These are phyloP conservation scores for Arremon brunneinucha DNA, from an alignment of 2,797 vertebrate species.

Conservation along the genomic window DNA sequence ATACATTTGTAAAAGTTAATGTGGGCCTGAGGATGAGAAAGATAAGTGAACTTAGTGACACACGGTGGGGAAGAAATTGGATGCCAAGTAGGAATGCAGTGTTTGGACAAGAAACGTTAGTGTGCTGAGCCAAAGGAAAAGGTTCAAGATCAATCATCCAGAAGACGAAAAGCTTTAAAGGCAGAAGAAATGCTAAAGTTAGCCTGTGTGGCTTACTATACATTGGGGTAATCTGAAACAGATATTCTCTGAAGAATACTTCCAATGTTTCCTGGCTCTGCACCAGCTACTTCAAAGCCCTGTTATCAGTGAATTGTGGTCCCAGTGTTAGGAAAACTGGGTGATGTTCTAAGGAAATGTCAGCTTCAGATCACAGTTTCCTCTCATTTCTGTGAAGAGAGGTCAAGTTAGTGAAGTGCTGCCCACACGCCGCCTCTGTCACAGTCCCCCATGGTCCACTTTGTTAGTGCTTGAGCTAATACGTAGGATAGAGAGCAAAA, in stretches of 20 bases:
- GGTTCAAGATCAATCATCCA: conserved; percentile 71
- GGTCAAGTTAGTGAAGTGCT: conserved; percentile 56
- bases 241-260: conserved; percentile 75
- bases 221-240: conserved; percentile 77
- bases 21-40: conserved; percentile 48
- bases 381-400: conserved; percentile 63
- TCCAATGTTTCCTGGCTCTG: conserved; percentile 72
- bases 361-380: conserved; percentile 71
- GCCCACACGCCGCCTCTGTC: neutral
- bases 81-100: conserved; percentile 27
- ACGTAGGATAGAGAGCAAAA: neutral
- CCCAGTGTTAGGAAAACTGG: conserved; percentile 68
- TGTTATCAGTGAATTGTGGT: conserved; percentile 77
- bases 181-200: conserved; percentile 75
- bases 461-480: neutral
- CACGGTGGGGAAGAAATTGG: conserved; percentile 47
- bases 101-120: conserved; percentile 43
- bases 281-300: conserved; percentile 77
- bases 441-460: neutral
- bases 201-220: conserved; percentile 75
- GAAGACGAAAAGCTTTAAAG: conserved; percentile 66
- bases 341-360: conserved; percentile 74
- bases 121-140: conserved; percentile 67
- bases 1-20: neutral
- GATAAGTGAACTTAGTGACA: conserved; percentile 45